A percentile compares a stretch with the other conserved stretches of the same genome.
These are phyloP conservation scores for Xanthia togata DNA, from an alignment of 2,888 invertebrate genomes.

Conservation along the genomic window DNA sequence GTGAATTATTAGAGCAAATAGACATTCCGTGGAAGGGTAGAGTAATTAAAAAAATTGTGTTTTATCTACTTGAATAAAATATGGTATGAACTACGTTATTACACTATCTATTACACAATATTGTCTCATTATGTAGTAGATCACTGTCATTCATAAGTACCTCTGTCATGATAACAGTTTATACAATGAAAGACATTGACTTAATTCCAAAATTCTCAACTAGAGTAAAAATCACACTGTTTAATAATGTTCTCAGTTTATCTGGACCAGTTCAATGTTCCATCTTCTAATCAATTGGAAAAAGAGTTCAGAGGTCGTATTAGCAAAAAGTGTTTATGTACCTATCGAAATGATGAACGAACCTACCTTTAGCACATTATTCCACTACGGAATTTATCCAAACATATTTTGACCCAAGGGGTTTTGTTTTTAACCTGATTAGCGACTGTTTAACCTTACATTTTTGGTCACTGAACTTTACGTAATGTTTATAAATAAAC, in stretches of 20 bases:
- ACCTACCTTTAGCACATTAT: background rate
- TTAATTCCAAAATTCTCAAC: constrained; percentile 6
- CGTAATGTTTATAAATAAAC: no score
- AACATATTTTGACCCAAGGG: background rate
- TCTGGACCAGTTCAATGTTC: background rate
- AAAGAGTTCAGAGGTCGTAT: constrained; percentile 12
- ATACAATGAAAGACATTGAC: constrained; percentile 24
- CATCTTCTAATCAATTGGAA: background rate
- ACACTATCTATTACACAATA: constrained; percentile 39
- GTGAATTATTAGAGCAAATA: background rate
- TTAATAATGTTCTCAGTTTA: background rate
- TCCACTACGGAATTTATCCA: constrained; percentile 3
- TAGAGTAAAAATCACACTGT: no score
- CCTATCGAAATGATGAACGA: background rate
- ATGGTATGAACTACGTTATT: background rate
- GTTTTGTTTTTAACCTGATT: no score
- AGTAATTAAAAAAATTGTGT: background rate
- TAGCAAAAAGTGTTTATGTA: background rate
- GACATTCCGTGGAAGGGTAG: background rate
- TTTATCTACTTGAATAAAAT: background rate
- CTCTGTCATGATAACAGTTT: constrained; percentile 22
- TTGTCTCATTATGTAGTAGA: constrained; percentile 15
- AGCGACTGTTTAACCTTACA: no score
- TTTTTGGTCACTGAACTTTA: no score
- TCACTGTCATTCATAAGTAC: constrained; percentile 19